phyloP scores from a whole-genome alignment of 2,888 invertebrate genomes.

The Ptilodon capucinus region DNA sequence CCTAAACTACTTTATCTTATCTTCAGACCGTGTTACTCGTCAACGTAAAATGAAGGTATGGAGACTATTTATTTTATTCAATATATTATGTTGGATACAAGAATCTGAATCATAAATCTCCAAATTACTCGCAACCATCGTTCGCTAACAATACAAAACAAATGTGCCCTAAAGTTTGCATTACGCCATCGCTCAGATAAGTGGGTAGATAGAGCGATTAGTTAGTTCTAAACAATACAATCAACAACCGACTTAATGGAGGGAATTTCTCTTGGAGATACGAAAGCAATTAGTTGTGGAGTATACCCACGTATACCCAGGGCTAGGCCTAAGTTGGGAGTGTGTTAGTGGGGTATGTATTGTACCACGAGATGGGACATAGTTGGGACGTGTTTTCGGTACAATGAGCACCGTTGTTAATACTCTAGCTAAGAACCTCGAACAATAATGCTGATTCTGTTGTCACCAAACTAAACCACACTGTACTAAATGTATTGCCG shows the following conservation, averaged over 20 bases:
- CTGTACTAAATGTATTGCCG: too few species aligned
- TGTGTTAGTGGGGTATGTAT: conserved; percentile 3
- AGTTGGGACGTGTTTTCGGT: not conserved
- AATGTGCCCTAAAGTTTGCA: conserved; percentile 6
- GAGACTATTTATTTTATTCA: too few species aligned
- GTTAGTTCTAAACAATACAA: conserved; percentile 33
- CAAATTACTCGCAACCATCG: not conserved
- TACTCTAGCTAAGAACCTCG: not conserved
- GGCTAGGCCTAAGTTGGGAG: conserved; percentile 22
- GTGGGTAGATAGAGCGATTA: conserved; percentile 17
- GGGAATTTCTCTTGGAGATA: conserved; percentile 29
- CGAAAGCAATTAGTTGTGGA: conserved; percentile 33
- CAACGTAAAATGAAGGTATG: too few species aligned
- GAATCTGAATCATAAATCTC: too few species aligned
- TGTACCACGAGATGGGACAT: conserved; percentile 26
- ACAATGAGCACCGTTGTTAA: not conserved
- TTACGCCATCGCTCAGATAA: conserved; percentile 10
- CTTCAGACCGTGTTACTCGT: too few species aligned
- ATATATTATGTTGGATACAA: too few species aligned
- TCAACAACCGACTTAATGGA: conserved; percentile 30
- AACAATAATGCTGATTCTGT: not conserved
- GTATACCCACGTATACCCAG: conserved; percentile 31
- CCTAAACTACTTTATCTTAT: too few species aligned
- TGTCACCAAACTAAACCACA: too few species aligned
- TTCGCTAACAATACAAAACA: not conserved